A percentile compares a stretch with the other conserved stretches of the same genome.
Conservation (phyloP, 1,140 invertebrate genomes). For the Listronotus oregonensis region DNA sequence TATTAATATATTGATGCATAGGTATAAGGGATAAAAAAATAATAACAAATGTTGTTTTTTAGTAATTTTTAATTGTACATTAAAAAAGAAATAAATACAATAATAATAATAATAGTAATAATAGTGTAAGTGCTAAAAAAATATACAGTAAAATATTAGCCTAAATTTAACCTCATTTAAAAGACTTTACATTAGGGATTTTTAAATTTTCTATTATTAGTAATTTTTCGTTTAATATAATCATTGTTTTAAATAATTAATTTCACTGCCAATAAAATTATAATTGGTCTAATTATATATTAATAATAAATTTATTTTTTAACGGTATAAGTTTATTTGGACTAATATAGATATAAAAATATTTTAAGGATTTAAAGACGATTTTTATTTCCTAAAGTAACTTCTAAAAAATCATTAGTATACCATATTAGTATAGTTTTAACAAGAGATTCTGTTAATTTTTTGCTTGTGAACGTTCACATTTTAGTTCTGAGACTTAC, state of each 20-base stretch:
- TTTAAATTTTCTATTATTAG: conserved; percentile 6
- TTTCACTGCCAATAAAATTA: no score
- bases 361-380: no score
- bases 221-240: no score
- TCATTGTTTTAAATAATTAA: no score
- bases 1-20: not conserved
- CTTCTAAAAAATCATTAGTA: no score
- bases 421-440: no score
- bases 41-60: conserved; percentile 1
- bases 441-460: conserved; percentile 13
- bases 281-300: not conserved
- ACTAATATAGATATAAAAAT: no score
- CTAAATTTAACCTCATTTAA: conserved; percentile 1
- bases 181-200: not conserved
- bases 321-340: no score
- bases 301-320: conserved; percentile 2
- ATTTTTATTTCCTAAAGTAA: no score
- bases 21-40: not conserved
- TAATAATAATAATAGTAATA: conserved; percentile 13
- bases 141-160: conserved; percentile 32
- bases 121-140: conserved; percentile 26
- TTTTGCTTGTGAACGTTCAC: not conserved
- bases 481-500: not conserved
- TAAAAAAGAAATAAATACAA: conserved; percentile 34
- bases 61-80: conserved; percentile 32